phyloP scores from a whole-genome alignment of 2,797 vertebrate species.

The Enteromius treurensis region DNA sequence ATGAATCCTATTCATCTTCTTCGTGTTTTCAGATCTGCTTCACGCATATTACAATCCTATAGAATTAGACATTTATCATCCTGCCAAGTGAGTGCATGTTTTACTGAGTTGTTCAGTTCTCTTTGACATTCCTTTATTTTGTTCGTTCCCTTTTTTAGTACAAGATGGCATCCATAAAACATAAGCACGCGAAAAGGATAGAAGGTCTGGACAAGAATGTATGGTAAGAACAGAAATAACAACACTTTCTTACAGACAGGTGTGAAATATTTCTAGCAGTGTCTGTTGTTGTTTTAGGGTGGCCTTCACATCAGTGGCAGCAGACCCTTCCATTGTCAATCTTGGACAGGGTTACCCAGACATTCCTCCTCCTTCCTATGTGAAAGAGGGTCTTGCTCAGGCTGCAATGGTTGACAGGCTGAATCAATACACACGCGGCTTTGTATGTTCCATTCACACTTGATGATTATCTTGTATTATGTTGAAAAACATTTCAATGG shows the following conservation, averaged over 20 bases:
- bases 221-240: conserved; percentile 82
- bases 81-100: conserved; percentile 80
- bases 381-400: conserved; percentile 86
- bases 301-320: conserved; percentile 87
- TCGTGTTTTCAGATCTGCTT: conserved; percentile 61
- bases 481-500: not conserved
- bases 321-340: conserved; percentile 89
- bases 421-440: conserved; percentile 95
- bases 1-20: conserved; percentile 79
- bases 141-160: conserved; percentile 61
- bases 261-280: not conserved
- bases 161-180: conserved; percentile 76
- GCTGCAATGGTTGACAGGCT: conserved; percentile 80
- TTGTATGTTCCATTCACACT: conserved; percentile 78
- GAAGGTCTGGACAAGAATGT: conserved; percentile 92
- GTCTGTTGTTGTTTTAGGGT: conserved; percentile 75
- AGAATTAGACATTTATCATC: conserved; percentile 68
- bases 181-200: conserved; percentile 88
- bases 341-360: conserved; percentile 93
- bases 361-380: conserved; percentile 86
- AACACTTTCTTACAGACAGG: not conserved
- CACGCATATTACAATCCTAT: conserved; percentile 38
- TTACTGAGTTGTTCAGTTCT: too few species aligned
- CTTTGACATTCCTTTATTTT: conserved; percentile 8
- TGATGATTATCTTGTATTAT: not conserved